phyloP scores from a whole-genome alignment of 2,888 invertebrate genomes.

The Muscina levida region DNA sequence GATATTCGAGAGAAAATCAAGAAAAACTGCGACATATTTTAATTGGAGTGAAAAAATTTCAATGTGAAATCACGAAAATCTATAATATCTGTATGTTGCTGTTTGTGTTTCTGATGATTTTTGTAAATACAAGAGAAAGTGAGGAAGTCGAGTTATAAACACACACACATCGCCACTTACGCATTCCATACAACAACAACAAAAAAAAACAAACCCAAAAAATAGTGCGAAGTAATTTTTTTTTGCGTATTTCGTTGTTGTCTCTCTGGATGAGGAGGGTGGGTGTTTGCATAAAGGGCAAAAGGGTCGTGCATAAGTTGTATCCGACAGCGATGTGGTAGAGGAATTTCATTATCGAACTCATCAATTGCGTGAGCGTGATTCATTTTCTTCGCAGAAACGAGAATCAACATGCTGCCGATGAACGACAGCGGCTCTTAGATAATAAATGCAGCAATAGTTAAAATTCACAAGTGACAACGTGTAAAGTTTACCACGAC shows the following conservation, averaged over 20 bases:
- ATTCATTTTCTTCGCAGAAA: constrained; percentile 48
- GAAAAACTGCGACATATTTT: too few relatives aligned
- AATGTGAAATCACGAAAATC: too few relatives aligned
- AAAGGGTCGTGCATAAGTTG: constrained; percentile 30
- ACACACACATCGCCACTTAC: not conserved
- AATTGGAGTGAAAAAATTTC: not conserved
- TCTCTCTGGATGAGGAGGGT: not conserved
- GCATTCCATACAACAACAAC: not conserved
- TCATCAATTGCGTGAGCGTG: constrained; percentile 40
- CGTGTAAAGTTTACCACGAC: not conserved
- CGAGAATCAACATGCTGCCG: constrained; percentile 46
- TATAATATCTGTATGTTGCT: too few relatives aligned
- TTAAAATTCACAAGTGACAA: constrained; percentile 6
- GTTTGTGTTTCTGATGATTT: too few relatives aligned
- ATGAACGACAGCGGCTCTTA: constrained; percentile 14
- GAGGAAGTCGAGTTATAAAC: not conserved
- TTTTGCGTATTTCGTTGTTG: constrained; percentile 28
- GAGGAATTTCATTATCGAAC: constrained; percentile 43
- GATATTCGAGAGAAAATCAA: too few relatives aligned
- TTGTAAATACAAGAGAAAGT: constrained; percentile 38
- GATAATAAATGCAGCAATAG: constrained; percentile 18
- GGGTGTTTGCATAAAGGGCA: constrained; percentile 34
- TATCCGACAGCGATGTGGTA: constrained; percentile 31
- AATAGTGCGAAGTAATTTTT: constrained; percentile 35
- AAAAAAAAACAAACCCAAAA: not conserved